Evolutionary conservation across 2,888 invertebrate species (phyloP).

Genomic region (Hartigia nigra): DNA sequence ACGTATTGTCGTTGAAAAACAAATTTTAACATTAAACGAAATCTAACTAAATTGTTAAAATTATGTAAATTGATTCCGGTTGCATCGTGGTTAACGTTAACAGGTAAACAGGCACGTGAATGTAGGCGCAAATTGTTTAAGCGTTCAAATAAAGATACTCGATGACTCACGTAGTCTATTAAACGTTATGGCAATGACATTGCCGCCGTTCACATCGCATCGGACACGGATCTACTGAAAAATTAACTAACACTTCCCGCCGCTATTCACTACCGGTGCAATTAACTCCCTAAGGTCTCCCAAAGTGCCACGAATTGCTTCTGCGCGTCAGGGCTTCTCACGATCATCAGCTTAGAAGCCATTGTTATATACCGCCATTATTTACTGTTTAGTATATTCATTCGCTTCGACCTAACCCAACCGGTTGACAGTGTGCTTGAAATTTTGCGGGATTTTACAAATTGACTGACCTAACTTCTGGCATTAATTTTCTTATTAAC

Average conservation of each 20-base stretch:
- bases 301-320: background rate
- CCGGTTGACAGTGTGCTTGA: background rate
- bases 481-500: background rate
- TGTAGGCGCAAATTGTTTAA: background rate
- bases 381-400: background rate
- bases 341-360: background rate
- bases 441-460: background rate
- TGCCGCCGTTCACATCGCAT: constrained; percentile 11
- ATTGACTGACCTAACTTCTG: background rate
- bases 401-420: background rate
- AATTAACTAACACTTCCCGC: background rate
- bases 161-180: background rate
- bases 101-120: background rate
- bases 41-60: no score
- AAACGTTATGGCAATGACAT: constrained; percentile 10
- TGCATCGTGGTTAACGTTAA: background rate
- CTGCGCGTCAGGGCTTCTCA: background rate
- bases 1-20: background rate
- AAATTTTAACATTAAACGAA: no score
- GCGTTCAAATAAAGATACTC: background rate
- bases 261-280: background rate
- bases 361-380: background rate
- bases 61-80: background rate
- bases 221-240: background rate
- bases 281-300: background rate